A percentile compares a stretch with the other conserved stretches of the same genome.
phyloP scores from a whole-genome alignment of 2,797 vertebrate genomes.

The Alcedo atthis region DNA sequence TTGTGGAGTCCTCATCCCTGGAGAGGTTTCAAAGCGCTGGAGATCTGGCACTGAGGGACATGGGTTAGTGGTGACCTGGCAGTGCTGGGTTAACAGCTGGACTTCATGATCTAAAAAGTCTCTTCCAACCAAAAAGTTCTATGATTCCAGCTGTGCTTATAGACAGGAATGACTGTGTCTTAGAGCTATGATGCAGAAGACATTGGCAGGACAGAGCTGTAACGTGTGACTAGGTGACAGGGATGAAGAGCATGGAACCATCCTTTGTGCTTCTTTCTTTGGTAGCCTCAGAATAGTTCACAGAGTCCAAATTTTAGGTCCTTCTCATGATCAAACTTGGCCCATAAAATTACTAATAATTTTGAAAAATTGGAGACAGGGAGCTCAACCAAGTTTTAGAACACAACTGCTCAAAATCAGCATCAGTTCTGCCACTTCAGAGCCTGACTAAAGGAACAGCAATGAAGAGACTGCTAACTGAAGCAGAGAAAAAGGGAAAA shows the following conservation, averaged over 20 bases:
- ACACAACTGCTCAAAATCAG: neutral
- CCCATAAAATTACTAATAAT: neutral
- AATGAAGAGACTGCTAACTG: neutral
- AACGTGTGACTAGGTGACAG: neutral
- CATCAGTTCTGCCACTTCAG: neutral
- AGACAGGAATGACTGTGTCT: neutral
- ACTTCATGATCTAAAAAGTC: neutral
- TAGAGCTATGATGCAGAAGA: neutral
- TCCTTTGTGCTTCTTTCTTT: neutral
- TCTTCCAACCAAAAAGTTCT: neutral
- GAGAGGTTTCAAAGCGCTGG: neutral
- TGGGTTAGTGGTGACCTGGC: neutral
- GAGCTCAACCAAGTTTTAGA: neutral
- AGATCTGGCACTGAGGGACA: neutral
- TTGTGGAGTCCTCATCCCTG: neutral
- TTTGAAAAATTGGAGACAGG: neutral
- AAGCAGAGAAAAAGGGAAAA: slow-evolving; percentile 11
- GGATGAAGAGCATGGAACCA: fast-evolving
- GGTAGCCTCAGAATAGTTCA: neutral
- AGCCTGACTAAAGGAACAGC: neutral
- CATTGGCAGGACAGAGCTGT: fast-evolving
- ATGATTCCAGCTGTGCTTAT: neutral
- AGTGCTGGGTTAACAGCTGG: neutral
- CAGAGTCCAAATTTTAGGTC: neutral
- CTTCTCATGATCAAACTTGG: neutral